Evolutionary conservation across 2,113 vertebrate genomes (phyloP).

Genomic region (Cranoglanis bouderius): DNA sequence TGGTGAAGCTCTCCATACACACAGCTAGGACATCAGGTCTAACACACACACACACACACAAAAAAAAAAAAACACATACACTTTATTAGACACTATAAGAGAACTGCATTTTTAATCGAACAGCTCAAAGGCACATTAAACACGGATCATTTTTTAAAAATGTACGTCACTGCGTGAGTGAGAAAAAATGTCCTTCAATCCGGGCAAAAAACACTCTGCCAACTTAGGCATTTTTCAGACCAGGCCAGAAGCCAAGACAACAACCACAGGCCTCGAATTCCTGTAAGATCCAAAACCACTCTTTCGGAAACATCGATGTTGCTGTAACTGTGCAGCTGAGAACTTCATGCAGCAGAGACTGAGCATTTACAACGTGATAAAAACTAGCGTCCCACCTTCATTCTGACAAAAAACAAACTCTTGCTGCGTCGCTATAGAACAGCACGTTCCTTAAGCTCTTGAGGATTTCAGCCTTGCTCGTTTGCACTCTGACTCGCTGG

Average conservation of each 20-base stretch:
- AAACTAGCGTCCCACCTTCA: not conserved
- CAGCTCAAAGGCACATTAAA: not conserved
- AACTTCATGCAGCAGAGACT: not conserved
- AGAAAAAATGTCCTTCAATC: not conserved
- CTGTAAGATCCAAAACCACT: not conserved
- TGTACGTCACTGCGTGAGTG: too few relatives aligned
- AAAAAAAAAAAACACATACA: not conserved
- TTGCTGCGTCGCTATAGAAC: conserved; percentile 24
- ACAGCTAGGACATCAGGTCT: conserved; percentile 67
- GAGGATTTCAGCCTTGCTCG: conserved; percentile 14
- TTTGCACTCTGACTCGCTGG: conserved; percentile 3
- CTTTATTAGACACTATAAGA: not conserved
- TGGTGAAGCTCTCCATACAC: conserved; percentile 70
- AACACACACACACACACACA: conserved; percentile 66
- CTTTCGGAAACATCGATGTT: not conserved
- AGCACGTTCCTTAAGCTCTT: conserved; percentile 27
- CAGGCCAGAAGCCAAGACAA: conserved; percentile 19
- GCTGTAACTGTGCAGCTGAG: not conserved
- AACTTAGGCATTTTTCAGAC: conserved; percentile 1
- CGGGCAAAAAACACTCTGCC: not conserved
- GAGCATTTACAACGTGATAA: conserved; percentile 24
- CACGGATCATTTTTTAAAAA: not conserved
- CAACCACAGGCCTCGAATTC: conserved; percentile 12
- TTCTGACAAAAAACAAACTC: not conserved
- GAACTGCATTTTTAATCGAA: not conserved